These are phyloP conservation scores for Drosophila kanekoi DNA, from an alignment of 2,888 invertebrate species.

Conservation along the genomic window DNA sequence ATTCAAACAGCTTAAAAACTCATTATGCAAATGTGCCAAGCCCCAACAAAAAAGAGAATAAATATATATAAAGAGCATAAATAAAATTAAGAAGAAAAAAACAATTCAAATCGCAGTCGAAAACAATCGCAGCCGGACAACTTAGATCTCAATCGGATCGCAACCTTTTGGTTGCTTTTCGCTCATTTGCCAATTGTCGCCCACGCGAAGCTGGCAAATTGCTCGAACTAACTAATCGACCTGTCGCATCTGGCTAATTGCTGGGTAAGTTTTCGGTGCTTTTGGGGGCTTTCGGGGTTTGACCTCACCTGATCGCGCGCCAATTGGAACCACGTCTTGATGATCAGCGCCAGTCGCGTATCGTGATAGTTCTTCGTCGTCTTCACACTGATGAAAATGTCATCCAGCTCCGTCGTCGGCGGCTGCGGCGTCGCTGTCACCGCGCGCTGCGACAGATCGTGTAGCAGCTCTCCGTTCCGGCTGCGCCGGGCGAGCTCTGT, in stretches of 20 bases:
- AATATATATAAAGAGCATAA: neutral
- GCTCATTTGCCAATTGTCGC: constrained; percentile 58
- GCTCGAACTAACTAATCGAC: constrained; percentile 49
- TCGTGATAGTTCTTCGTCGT: constrained; percentile 95
- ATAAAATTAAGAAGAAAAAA: neutral
- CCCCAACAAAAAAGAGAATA: constrained; percentile 17
- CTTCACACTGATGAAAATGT: constrained; percentile 98
- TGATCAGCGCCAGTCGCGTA: constrained; percentile 92
- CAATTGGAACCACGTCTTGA: constrained; percentile 97
- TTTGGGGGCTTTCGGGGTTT: neutral
- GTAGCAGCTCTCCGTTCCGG: constrained; percentile 83
- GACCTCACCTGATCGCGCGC: constrained; percentile 94
- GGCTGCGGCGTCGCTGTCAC: constrained; percentile 86
- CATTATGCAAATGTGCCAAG: constrained; percentile 75
- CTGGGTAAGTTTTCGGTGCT: constrained; percentile 8
- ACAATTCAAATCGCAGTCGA: neutral
- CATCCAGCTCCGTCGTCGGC: constrained; percentile 90
- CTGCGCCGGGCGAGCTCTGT: constrained; percentile 82
- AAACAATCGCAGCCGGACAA: constrained; percentile 27
- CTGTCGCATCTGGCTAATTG: constrained; percentile 50
- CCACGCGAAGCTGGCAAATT: constrained; percentile 62
- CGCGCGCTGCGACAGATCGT: constrained; percentile 84
- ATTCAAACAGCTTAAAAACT: constrained; percentile 79
- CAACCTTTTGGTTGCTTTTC: constrained; percentile 15
- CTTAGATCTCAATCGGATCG: constrained; percentile 37